A percentile compares a stretch with the other conserved stretches of the same genome.
These are phyloP conservation scores for Xestia xanthographa DNA, from an alignment of 2,888 invertebrate species.

Conservation along the genomic window DNA sequence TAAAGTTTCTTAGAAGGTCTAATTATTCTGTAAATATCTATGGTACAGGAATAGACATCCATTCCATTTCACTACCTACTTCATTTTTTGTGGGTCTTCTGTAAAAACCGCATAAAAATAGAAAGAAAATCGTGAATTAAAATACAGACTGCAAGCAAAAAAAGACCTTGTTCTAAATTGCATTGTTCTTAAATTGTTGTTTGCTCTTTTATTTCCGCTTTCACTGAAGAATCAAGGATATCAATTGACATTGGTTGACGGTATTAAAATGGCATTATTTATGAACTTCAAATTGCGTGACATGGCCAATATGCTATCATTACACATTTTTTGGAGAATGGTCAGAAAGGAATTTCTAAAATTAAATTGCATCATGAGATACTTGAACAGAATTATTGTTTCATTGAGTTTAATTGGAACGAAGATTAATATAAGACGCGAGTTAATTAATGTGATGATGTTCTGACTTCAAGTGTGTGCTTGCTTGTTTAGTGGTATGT, in stretches of 20 bases:
- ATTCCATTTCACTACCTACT: not conserved
- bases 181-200: constrained; percentile 6
- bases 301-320: constrained; percentile 8
- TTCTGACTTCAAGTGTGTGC: constrained; percentile 53
- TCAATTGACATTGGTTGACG: not conserved
- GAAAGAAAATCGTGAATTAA: constrained; percentile 16
- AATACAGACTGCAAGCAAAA: constrained; percentile 16
- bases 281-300: constrained; percentile 13
- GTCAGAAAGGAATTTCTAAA: constrained; percentile 36
- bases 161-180: constrained; percentile 11
- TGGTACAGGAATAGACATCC: not conserved
- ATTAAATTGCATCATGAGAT: constrained; percentile 52
- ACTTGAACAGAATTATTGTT: constrained; percentile 61
- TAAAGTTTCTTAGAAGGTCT: not conserved
- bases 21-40: not conserved
- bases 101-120: not conserved
- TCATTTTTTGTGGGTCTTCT: not conserved
- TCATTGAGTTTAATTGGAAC: constrained; percentile 80
- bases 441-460: constrained; percentile 71
- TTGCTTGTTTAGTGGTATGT: constrained; percentile 3
- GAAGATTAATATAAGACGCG: constrained; percentile 76
- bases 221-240: constrained; percentile 14
- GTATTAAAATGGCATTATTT: not conserved
- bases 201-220: constrained; percentile 7
- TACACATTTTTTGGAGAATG: not conserved